phyloP scores from a whole-genome alignment of 2,113 vertebrate species.

The Eidolon helvum region DNA sequence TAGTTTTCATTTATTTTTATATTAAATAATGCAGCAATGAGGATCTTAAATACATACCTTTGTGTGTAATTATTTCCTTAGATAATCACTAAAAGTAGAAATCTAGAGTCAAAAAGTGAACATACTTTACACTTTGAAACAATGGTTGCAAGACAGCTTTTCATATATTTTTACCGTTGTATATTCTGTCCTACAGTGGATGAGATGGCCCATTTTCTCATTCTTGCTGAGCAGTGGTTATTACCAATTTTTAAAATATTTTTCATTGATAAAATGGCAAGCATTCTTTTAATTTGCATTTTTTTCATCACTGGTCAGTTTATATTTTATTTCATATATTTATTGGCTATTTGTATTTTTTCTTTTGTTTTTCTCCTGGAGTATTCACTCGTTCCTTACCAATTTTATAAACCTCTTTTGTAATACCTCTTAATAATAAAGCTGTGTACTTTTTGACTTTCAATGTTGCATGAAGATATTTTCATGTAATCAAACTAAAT shows the following conservation, averaged over 20 bases:
- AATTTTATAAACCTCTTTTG: background rate
- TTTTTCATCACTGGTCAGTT: background rate
- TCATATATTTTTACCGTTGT: background rate
- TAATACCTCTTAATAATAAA: background rate
- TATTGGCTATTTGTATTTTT: background rate
- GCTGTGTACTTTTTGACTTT: background rate
- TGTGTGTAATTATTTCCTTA: background rate
- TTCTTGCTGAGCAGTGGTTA: background rate
- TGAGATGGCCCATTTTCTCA: background rate
- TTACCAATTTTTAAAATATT: background rate
- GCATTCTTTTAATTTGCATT: background rate
- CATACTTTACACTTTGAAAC: background rate
- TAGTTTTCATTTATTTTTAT: background rate
- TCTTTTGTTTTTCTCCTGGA: background rate
- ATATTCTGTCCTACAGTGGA: background rate
- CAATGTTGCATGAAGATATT: background rate
- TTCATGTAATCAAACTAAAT: background rate
- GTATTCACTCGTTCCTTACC: background rate
- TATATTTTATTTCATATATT: background rate
- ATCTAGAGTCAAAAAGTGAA: background rate
- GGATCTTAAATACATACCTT: background rate
- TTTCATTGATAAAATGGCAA: background rate
- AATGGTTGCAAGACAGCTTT: background rate
- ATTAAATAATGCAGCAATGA: background rate
- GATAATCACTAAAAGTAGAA: background rate